phyloP scores from a whole-genome alignment of 2,888 invertebrate genomes.

The Scaptomyza tumidula region DNA sequence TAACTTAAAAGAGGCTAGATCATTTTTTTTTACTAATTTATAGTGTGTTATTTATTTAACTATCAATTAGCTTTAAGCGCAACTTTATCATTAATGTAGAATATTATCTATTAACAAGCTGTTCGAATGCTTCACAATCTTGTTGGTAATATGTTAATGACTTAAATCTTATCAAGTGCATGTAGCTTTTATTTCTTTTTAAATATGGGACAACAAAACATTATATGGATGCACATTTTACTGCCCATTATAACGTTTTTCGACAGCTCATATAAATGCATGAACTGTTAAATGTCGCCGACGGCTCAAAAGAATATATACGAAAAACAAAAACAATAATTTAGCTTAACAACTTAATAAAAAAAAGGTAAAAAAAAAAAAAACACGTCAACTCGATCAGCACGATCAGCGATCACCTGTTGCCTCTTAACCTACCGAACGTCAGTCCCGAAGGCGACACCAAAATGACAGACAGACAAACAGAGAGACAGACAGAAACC shows the following conservation, averaged over 20 bases:
- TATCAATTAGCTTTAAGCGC: no score
- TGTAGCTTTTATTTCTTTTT: neutral
- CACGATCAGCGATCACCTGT: conserved; percentile 74
- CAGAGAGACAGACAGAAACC: conserved; percentile 20
- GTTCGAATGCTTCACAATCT: neutral
- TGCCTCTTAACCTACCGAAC: conserved; percentile 38
- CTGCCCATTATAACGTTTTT: conserved; percentile 36
- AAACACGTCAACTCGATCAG: conserved; percentile 53
- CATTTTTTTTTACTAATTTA: no score
- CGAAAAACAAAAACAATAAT: conserved; percentile 61
- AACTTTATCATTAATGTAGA: no score
- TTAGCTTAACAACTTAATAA: conserved; percentile 83
- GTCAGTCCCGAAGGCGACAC: conserved; percentile 34
- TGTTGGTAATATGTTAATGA: neutral
- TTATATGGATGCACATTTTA: conserved; percentile 31
- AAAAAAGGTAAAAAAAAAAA: conserved; percentile 59
- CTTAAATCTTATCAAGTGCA: neutral
- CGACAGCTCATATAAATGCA: conserved; percentile 67
- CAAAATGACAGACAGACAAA: conserved; percentile 6
- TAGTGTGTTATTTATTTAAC: no score
- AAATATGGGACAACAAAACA: neutral
- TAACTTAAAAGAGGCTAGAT: no score
- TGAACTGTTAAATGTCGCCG: conserved; percentile 79
- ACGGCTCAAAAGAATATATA: conserved; percentile 54
- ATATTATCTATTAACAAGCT: neutral